phyloP scores from a whole-genome alignment of 2,797 vertebrate genomes.

The Mastacembelus armatus region DNA sequence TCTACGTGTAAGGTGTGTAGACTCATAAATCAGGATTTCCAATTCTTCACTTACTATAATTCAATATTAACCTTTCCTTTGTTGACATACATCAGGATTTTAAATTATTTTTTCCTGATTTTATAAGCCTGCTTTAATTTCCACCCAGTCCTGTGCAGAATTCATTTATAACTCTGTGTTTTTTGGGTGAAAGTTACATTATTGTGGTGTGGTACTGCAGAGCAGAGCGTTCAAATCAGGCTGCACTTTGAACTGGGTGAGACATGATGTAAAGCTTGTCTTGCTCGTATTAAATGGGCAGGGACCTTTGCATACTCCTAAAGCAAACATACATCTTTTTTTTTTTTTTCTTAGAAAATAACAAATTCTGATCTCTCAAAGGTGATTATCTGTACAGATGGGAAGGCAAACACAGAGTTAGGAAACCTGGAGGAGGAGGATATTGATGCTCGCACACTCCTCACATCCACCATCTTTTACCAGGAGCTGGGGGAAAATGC shows the following conservation, averaged over 20 bases:
- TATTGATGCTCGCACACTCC: conserved; percentile 64
- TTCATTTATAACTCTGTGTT: no score
- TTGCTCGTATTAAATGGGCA: background rate
- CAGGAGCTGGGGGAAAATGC: conserved; percentile 80
- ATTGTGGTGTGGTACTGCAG: no score
- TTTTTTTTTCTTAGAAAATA: conserved; percentile 2
- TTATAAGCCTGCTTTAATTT: no score
- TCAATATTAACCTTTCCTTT: no score
- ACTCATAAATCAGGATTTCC: no score
- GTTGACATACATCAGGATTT: no score
- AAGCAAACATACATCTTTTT: background rate
- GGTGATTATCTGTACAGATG: conserved; percentile 85
- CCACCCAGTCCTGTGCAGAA: no score
- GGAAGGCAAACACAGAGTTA: conserved; percentile 81
- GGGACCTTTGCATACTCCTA: background rate
- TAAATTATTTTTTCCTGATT: no score
- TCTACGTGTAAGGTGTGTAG: no score
- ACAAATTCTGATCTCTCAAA: conserved; percentile 56
- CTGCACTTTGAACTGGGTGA: background rate
- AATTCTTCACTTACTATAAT: no score
- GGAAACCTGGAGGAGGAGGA: conserved; percentile 81
- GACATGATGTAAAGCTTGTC: background rate
- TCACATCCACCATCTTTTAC: conserved; percentile 85
- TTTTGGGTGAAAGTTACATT: no score
- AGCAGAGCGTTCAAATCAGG: no score